These are phyloP conservation scores for Lithophane socia DNA, from an alignment of 2,888 invertebrate genomes.

Conservation along the genomic window DNA sequence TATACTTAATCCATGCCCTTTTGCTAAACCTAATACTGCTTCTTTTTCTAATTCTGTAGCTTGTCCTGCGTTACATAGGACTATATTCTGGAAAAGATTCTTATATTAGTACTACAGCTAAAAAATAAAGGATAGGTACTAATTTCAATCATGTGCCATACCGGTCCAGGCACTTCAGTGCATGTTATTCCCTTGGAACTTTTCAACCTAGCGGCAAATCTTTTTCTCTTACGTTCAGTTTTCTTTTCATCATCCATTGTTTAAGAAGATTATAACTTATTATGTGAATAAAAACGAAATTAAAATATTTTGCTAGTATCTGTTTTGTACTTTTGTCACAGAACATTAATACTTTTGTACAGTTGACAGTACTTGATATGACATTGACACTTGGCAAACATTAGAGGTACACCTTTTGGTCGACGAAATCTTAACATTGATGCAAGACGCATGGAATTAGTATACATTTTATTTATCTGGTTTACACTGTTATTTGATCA, in stretches of 20 bases:
- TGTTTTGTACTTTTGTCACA: too few species aligned
- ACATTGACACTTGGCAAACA: not conserved
- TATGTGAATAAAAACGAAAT: not conserved
- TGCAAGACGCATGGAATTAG: not conserved
- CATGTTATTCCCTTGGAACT: constrained; percentile 79
- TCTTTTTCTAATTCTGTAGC: constrained; percentile 94
- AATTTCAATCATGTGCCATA: constrained; percentile 65
- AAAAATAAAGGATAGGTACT: not conserved
- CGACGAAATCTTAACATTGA: too few species aligned
- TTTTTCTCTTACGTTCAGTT: constrained; percentile 79
- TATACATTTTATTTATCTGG: not conserved
- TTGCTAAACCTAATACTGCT: constrained; percentile 90
- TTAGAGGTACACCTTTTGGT: too few species aligned
- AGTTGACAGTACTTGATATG: not conserved
- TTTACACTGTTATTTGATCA: too few species aligned
- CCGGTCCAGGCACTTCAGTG: constrained; percentile 73
- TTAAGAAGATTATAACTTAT: not conserved
- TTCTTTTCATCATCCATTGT: constrained; percentile 80
- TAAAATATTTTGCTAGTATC: not conserved
- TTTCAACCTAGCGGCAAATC: constrained; percentile 82
- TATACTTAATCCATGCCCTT: constrained; percentile 89
- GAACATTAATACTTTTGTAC: too few species aligned
- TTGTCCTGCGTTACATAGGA: constrained; percentile 96
- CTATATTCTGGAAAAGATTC: constrained; percentile 91
- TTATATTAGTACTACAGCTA: not conserved